Evolutionary conservation across 1,140 invertebrate species (phyloP), one percentile per base, ranked within the genome.

Genomic region (Hydropsyche tenuis): DNA sequence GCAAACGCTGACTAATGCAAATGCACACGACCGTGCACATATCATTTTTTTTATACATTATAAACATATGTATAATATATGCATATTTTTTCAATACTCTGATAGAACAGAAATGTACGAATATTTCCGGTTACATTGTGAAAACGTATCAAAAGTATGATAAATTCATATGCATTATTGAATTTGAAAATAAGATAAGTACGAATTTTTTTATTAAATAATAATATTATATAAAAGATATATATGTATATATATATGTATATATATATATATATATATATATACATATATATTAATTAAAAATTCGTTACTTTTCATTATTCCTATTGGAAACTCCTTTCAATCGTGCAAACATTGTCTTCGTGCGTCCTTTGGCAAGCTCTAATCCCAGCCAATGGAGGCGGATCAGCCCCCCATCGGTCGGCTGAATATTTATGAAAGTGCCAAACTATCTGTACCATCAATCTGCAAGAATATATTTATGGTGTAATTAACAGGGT

Each of bases 391-490:
- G 51, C 64, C 56, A 69, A 76, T 66, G 64, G 56, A 76, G 63
- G 51, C 20, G 68, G 72, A 68, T 62, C 20, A 18, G 9, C 62
- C 43, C 3, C 3, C 3, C 9, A 73, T 37, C 65, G 68, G 73
- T 42, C 70, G 30, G 30, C 72, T 48, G 73, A 73, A 76, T 76
- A 76, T 76, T 76, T 73, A 76, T 73, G 51, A 68, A 62, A 64
- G 64, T 62, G 69, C 27, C 72, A 46, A 53, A 69, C 73, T 74
- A 74, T 74, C 65, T 69, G 27, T 51, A 69, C 72, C 75, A 77
- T 77, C 75, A 74, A 77, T 74, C 75, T 73, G 69, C 43, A 6
- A 48, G 64, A 60, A 56, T 74, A 77, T 77, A 74, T 16, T n/a
- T 48, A 48, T 48, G 64, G 51, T 43, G 23, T 25, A 72, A 62